These are phyloP conservation scores for rabbit (Oryctolagus cuniculus) DNA, from an alignment of 2,113 vertebrate genomes.

Conservation along the genomic window DNA sequence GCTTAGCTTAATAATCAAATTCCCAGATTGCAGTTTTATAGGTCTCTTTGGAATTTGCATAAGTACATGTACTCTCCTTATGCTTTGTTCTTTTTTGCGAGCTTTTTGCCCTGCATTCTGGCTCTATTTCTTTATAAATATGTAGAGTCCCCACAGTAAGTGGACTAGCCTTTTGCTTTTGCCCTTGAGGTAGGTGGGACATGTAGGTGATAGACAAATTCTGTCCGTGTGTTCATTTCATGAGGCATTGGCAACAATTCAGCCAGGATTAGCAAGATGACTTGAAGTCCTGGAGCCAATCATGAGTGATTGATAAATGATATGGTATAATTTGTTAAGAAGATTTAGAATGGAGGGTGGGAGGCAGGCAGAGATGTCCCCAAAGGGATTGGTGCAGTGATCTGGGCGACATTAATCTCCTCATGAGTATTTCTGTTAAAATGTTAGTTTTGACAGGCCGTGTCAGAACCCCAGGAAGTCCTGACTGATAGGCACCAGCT, in stretches of 20 bases:
- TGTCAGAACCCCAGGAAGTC: background rate
- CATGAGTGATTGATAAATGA: background rate
- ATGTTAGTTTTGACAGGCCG: background rate
- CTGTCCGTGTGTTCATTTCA: background rate
- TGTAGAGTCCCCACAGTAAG: background rate
- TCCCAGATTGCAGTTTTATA: constrained; percentile 50
- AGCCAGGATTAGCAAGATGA: background rate
- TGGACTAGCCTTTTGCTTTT: background rate
- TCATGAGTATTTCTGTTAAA: constrained; percentile 15
- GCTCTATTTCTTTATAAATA: constrained; percentile 43
- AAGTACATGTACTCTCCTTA: background rate
- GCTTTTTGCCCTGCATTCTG: background rate
- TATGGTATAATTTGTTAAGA: background rate
- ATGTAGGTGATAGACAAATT: background rate
- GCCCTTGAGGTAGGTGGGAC: background rate
- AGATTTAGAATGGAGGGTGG: background rate
- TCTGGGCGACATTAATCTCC: background rate
- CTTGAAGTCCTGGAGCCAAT: background rate
- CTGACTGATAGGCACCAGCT: background rate
- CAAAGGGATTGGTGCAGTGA: background rate
- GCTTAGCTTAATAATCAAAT: constrained; percentile 71
- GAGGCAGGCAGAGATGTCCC: background rate
- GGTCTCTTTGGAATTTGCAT: constrained; percentile 54
- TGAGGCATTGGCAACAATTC: constrained; percentile 11
- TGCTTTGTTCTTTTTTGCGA: background rate